Evolutionary conservation across 2,888 invertebrate genomes (phyloP).

Genomic region (Parnassius glacialis): DNA sequence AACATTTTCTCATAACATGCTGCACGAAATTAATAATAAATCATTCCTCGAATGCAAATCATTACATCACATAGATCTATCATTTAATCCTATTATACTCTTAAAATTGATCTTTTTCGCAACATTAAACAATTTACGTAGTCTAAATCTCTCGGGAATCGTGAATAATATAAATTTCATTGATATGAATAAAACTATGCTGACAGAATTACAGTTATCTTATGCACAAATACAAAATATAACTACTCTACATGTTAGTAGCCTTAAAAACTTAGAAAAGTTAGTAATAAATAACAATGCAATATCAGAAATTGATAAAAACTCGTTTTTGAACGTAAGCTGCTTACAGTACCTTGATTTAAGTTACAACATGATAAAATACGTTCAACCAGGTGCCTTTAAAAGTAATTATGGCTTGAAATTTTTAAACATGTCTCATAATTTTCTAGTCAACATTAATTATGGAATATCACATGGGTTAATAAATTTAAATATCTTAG

Average conservation of each 20-base stretch:
- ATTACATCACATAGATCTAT: conserved; percentile 50
- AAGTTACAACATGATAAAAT: conserved; percentile 52
- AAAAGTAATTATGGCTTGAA: conserved; percentile 46
- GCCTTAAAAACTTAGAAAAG: conserved; percentile 37
- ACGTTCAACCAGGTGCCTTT: conserved; percentile 56
- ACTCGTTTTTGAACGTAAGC: conserved; percentile 43
- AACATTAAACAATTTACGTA: conserved; percentile 35
- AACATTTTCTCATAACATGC: conserved; percentile 44
- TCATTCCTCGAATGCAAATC: conserved; percentile 41
- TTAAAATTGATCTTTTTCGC: conserved; percentile 39
- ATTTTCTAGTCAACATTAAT: conserved; percentile 42
- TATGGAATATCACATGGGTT: conserved; percentile 59
- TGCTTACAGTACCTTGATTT: conserved; percentile 46
- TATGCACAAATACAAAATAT: conserved; percentile 43
- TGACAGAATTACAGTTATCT: conserved; percentile 43
- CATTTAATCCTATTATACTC: conserved; percentile 47
- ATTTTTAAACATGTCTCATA: conserved; percentile 57
- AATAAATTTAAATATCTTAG: conserved; percentile 44
- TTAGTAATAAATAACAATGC: conserved; percentile 48
- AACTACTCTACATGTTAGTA: conserved; percentile 39
- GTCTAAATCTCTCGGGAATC: conserved; percentile 46
- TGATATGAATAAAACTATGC: conserved; percentile 29
- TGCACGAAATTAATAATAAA: conserved; percentile 37
- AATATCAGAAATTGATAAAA: conserved; percentile 41
- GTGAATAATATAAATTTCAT: conserved; percentile 39